Evolutionary conservation across 1,140 invertebrate species (phyloP).

Genomic region (Thaumatotibia leucotreta): DNA sequence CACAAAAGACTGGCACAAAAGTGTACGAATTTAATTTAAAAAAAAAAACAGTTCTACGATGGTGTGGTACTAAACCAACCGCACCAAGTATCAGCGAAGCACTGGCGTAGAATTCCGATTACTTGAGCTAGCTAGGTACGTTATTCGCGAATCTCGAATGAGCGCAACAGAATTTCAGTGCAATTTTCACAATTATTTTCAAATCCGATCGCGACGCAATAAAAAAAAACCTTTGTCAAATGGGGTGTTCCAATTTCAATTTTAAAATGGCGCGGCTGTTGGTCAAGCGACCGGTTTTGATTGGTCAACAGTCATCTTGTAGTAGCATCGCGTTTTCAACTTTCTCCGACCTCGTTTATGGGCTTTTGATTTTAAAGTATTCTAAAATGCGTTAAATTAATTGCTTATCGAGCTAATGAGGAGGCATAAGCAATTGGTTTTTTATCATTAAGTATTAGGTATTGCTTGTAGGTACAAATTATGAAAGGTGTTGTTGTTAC

Average conservation of each 20-base stretch:
- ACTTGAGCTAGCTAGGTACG: not conserved
- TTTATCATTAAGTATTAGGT: no score
- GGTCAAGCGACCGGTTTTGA: constrained; percentile 41
- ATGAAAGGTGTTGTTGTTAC: no score
- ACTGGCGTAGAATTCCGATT: constrained; percentile 28
- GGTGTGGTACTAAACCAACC: constrained; percentile 30
- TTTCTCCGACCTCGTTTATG: constrained; percentile 63
- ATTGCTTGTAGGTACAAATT: no score
- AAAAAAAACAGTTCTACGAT: not conserved
- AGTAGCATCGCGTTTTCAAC: constrained; percentile 52
- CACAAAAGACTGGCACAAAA: constrained; percentile 1
- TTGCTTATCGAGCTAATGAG: not conserved
- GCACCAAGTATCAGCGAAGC: constrained; percentile 53
- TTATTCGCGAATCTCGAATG: not conserved
- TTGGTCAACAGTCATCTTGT: constrained; percentile 29
- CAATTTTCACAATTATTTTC: constrained; percentile 5
- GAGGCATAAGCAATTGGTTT: no score
- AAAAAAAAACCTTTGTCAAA: constrained; percentile 5
- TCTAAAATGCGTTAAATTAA: not conserved
- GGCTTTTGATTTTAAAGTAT: constrained; percentile 1
- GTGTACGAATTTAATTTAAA: not conserved
- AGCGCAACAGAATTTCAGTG: not conserved
- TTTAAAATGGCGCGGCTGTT: constrained; percentile 27
- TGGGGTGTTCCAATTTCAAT: constrained; percentile 35
- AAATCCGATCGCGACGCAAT: not conserved